Conservation (phyloP, 1,140 invertebrate genomes). For the Bombus cullumanus region DNA sequence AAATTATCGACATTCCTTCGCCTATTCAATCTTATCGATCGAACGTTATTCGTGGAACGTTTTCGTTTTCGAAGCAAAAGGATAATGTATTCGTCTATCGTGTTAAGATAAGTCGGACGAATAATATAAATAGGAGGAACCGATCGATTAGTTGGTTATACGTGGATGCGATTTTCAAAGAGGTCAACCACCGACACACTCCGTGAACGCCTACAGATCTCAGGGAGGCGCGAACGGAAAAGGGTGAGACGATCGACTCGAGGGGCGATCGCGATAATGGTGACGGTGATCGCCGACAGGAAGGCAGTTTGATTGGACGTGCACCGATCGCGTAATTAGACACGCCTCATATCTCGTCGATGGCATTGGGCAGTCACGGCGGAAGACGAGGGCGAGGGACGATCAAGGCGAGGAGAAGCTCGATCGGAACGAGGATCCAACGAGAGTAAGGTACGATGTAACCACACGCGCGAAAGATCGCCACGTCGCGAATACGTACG, state of each 20-base stretch:
- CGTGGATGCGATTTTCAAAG: background rate
- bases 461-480: slow-evolving; percentile 56
- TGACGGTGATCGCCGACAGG: slow-evolving; percentile 72
- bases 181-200: slow-evolving; percentile 58
- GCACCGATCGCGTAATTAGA: slow-evolving; percentile 80
- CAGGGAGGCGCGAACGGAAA: slow-evolving; percentile 59
- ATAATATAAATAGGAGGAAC: background rate
- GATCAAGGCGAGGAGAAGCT: slow-evolving; percentile 30
- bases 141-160: background rate
- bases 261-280: slow-evolving; percentile 71
- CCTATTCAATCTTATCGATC: slow-evolving; percentile 14
- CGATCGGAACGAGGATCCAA: slow-evolving; percentile 24
- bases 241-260: slow-evolving; percentile 64
- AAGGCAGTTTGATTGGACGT: slow-evolving; percentile 79
- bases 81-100: background rate
- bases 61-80: background rate
- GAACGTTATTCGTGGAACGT: background rate
- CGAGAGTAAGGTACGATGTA: slow-evolving; percentile 38
- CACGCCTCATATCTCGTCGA: slow-evolving; percentile 81
- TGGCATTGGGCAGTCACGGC: slow-evolving; percentile 70
- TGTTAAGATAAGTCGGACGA: background rate
- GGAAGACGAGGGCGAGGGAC: slow-evolving; percentile 42
- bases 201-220: slow-evolving; percentile 16
- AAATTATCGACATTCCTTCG: slow-evolving; percentile 26
- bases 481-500: slow-evolving; percentile 38